phyloP scores from a whole-genome alignment of 92 coral and sea anemone genomes.

The Blastomussa wellsi region DNA sequence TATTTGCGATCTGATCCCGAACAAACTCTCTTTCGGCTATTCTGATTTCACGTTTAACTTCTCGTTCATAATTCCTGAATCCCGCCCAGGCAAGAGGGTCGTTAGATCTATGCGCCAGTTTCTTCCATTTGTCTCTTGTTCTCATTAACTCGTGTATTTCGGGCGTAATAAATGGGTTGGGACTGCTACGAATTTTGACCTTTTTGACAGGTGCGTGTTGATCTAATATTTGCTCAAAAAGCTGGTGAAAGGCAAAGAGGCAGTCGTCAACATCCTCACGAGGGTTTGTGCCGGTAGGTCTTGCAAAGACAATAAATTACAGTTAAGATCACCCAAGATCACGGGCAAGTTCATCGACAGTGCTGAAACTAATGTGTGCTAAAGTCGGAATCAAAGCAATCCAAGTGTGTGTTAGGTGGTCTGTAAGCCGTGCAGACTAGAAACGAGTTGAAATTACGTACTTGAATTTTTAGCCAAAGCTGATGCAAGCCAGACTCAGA shows the following conservation, averaged over 20 bases:
- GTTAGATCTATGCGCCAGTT: constrained; percentile 41
- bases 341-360: no score
- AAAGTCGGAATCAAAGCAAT: no score
- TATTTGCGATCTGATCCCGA: constrained; percentile 39
- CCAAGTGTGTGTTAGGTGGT: no score
- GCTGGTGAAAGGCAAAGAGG: constrained; percentile 18
- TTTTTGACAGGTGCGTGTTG: constrained; percentile 33
- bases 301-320: no score
- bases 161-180: constrained; percentile 27
- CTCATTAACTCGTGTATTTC: constrained; percentile 39
- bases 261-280: constrained; percentile 20
- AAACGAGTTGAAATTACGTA: constrained; percentile 26
- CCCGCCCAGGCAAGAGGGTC: constrained; percentile 63
- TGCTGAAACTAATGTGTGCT: no score
- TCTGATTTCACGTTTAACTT: constrained; percentile 49
- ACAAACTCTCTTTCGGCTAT: constrained; percentile 48
- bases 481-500: constrained; percentile 44
- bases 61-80: constrained; percentile 37
- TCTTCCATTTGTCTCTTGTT: constrained; percentile 43
- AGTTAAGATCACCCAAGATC: no score
- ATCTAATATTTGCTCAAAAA: constrained; percentile 24
- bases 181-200: constrained; percentile 31
- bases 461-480: constrained; percentile 48
- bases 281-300: no score
- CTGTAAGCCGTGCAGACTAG: not conserved